phyloP scores from a whole-genome alignment of 2,888 invertebrate species.

The Phytoseiulus persimilis region DNA sequence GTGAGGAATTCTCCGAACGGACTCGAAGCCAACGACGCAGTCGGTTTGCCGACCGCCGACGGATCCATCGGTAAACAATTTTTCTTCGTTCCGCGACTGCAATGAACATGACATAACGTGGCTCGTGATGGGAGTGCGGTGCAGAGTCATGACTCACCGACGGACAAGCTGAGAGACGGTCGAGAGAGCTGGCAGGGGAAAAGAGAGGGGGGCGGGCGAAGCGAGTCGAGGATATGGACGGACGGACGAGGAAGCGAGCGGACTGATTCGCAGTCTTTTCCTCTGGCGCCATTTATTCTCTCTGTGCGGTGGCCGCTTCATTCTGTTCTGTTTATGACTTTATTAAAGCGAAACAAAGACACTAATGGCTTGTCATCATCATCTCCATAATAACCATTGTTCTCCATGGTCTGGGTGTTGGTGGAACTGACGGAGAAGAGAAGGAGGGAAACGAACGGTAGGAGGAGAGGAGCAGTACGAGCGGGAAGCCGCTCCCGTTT shows the following conservation, averaged over 20 bases:
- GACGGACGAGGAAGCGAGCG: not conserved
- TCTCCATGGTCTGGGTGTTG: not conserved
- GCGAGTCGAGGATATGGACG: not conserved
- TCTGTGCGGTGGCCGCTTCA: not conserved
- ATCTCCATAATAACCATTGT: slow-evolving; percentile 5
- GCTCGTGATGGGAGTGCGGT: not conserved
- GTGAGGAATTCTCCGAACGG: not conserved
- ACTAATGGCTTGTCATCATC: slow-evolving; percentile 5
- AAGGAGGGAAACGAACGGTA: not conserved
- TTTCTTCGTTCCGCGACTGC: not conserved
- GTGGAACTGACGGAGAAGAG: not conserved
- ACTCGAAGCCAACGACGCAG: not conserved
- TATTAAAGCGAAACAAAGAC: slow-evolving; percentile 5
- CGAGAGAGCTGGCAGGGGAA: not conserved
- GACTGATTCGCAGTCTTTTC: not conserved
- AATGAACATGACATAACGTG: not conserved
- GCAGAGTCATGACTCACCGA: not conserved
- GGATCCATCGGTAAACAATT: not conserved
- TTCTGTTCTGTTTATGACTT: slow-evolving; percentile 5
- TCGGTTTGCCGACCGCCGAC: not conserved
- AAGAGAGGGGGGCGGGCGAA: not conserved
- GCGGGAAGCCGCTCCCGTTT: not conserved
- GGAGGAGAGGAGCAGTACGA: not conserved
- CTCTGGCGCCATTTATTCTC: not conserved
- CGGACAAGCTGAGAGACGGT: not conserved